These are phyloP conservation scores for Notoglanidium macrostoma DNA, from an alignment of 2,797 vertebrate genomes.

Conservation along the genomic window DNA sequence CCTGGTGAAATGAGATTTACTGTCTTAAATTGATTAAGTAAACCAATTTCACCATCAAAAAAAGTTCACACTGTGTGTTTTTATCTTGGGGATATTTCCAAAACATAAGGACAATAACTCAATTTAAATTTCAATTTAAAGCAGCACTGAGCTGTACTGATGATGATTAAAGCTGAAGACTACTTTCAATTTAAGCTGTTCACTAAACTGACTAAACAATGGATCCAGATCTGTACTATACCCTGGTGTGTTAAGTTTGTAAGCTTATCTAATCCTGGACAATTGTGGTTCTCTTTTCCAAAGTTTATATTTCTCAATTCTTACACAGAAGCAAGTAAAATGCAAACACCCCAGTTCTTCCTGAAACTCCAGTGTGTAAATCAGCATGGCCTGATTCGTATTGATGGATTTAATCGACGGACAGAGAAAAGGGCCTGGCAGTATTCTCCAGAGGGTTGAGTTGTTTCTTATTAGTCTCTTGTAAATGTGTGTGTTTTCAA, in stretches of 20 bases:
- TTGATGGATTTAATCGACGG: slow-evolving; percentile 9
- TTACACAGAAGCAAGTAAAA: background rate
- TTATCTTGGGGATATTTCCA: slow-evolving; percentile 9
- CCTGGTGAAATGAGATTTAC: slow-evolving; percentile 11
- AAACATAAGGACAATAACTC: slow-evolving; percentile 18
- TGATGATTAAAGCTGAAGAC: slow-evolving; percentile 12
- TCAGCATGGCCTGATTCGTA: background rate
- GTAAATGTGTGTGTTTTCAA: slow-evolving; percentile 16
- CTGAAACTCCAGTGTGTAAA: background rate
- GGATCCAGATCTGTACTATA: background rate
- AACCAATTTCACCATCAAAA: background rate
- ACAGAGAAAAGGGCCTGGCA: background rate
- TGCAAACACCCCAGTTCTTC: background rate
- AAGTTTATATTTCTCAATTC: background rate
- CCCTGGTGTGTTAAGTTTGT: background rate
- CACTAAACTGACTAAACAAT: background rate
- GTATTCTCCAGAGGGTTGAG: slow-evolving; percentile 1
- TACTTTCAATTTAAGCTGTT: background rate
- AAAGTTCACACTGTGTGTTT: background rate
- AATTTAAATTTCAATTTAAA: slow-evolving; percentile 2
- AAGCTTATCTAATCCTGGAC: background rate
- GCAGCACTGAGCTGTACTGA: background rate
- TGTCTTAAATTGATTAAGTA: slow-evolving; percentile 12
- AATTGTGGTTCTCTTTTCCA: background rate
- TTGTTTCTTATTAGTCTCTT: slow-evolving; percentile 17